Evolutionary conservation across 2,113 vertebrate species (phyloP), one percentile per base, ranked within the genome.

Genomic region (Prochilodus magdalenae): DNA sequence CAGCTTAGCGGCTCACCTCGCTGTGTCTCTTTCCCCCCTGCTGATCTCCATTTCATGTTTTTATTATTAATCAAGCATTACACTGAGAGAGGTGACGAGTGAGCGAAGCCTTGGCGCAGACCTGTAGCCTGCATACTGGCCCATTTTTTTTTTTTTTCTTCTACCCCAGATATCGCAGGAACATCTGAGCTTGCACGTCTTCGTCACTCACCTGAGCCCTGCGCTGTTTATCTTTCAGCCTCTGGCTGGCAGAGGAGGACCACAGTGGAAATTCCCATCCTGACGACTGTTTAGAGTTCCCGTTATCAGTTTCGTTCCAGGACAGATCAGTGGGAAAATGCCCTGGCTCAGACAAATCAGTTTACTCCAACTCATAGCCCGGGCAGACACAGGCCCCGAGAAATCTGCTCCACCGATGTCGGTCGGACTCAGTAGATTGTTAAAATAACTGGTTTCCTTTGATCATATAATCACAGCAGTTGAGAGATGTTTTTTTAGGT

Each of bases 181-280:
- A 47, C 49, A 74, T 74, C 40, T 70, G 33, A 49, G 51, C 26
- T 47, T 47, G 57, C 57, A 30, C 16, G 18, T 26, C 20, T 82
- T 27, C 3, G 6, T 66, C 20, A 44, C 57, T 72, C 33, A 77
- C 47, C 69, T 77, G 65, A 82, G 80, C 47, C 12, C 22, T 70
- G 30, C 22, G 30, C 30, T 65, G 60, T 63, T 53, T n/a, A 40
- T 40, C 30, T 83, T 72, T 71, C 51, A 10, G n/a, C 29, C 65
- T 60, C 16, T 27, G 26, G 44, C 18, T 66, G 63, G 33, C 24
- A 33, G 30, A 72, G 30, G 27, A 66, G 33, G 63, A 55, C 14
- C 53, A 30, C 62, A 36, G 49, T 78, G 60, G 69, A 83, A 83
- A 83, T 62, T 83, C 47, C 75, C 24, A 65, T 65, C 77, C 30